phyloP scores from a whole-genome alignment of 2,888 invertebrate species.

The Drosophila paracracens region DNA sequence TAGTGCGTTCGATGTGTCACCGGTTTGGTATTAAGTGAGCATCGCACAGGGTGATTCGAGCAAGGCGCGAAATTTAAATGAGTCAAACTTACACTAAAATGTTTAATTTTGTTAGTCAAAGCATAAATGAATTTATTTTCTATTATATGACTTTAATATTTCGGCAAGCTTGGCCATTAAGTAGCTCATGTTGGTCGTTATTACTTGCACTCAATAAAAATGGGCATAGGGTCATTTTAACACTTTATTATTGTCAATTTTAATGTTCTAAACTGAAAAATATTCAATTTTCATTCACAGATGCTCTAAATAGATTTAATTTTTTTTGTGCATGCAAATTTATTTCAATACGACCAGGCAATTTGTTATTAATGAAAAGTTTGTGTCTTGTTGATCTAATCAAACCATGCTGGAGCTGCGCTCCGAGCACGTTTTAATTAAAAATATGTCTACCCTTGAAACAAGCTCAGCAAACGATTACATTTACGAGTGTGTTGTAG shows the following conservation, averaged over 20 bases:
- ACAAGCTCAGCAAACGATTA: slow-evolving; percentile 44
- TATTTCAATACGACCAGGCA: slow-evolving; percentile 57
- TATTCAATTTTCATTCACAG: slow-evolving; percentile 40
- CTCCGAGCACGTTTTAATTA: slow-evolving; percentile 61
- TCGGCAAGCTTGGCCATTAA: not conserved
- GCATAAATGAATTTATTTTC: not conserved
- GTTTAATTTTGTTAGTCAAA: not conserved
- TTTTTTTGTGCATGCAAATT: slow-evolving; percentile 69
- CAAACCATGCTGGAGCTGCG: slow-evolving; percentile 64
- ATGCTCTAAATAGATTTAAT: slow-evolving; percentile 69
- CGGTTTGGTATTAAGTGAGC: slow-evolving; percentile 5
- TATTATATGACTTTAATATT: not conserved
- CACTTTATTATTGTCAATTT: slow-evolving; percentile 15
- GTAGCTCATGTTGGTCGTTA: not conserved
- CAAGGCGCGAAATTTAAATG: slow-evolving; percentile 17
- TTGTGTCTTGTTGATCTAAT: slow-evolving; percentile 65
- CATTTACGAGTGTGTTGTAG: slow-evolving; percentile 1
- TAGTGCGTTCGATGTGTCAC: not conserved
- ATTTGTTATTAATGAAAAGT: slow-evolving; percentile 49
- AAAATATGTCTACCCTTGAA: slow-evolving; percentile 74
- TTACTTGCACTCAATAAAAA: slow-evolving; percentile 14
- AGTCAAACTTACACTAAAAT: not conserved
- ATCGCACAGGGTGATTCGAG: slow-evolving; percentile 35
- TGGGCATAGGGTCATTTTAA: slow-evolving; percentile 5
- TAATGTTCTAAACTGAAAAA: not conserved